A percentile compares a stretch with the other conserved stretches of the same genome.
These are phyloP conservation scores for Garra rufa DNA, from an alignment of 2,113 vertebrate species.

Conservation along the genomic window DNA sequence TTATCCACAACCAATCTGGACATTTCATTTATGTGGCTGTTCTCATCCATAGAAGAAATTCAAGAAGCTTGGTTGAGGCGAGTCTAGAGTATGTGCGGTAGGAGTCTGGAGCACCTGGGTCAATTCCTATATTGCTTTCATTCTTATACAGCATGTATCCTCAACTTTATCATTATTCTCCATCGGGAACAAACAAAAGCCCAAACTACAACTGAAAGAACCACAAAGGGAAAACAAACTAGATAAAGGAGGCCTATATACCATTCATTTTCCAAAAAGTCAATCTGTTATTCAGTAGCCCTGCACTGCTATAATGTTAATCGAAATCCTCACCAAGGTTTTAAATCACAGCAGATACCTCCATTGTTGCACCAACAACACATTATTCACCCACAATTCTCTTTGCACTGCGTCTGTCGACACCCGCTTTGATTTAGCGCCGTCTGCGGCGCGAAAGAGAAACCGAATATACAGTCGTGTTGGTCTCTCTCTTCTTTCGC, in stretches of 20 bases:
- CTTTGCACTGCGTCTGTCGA: conserved; percentile 33
- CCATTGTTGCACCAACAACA: background rate
- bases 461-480: background rate
- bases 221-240: background rate
- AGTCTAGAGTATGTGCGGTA: conserved; percentile 18
- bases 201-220: background rate
- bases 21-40: background rate
- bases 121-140: background rate
- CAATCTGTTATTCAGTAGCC: background rate
- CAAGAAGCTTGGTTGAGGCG: background rate
- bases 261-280: background rate
- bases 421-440: conserved; percentile 34
- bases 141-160: background rate
- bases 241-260: background rate
- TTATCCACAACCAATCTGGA: conserved; percentile 21
- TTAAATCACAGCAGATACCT: conserved; percentile 24
- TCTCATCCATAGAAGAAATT: conserved; percentile 12
- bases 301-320: background rate
- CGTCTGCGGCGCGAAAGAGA: background rate
- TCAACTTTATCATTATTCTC: no score
- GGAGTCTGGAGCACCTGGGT: conserved; percentile 15
- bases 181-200: background rate
- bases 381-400: conserved; percentile 15
- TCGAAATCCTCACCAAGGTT: conserved; percentile 11
- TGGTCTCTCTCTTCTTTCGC: background rate